These are phyloP conservation scores for Notothenia rossii DNA, from an alignment of 2,113 vertebrate genomes.

Conservation along the genomic window DNA sequence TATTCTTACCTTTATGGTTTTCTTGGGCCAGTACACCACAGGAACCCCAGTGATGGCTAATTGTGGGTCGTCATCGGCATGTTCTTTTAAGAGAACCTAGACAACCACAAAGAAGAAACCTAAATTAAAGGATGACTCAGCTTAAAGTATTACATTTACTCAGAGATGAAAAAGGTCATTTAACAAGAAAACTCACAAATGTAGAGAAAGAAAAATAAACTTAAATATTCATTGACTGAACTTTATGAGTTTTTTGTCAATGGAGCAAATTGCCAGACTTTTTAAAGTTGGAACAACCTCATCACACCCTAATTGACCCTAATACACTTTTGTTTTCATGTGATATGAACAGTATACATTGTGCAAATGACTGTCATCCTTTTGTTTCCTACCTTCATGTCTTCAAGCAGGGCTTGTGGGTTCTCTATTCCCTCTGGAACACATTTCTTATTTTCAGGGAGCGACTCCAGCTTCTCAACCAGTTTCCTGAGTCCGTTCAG, in stretches of 20 bases:
- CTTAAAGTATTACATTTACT: too few species aligned
- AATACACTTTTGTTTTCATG: neutral
- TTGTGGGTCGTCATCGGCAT: constrained; percentile 91
- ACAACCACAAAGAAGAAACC: constrained; percentile 1
- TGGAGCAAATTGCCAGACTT: too few species aligned
- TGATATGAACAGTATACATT: neutral
- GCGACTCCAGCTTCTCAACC: constrained; percentile 95
- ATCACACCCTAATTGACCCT: neutral
- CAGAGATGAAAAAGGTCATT: too few species aligned
- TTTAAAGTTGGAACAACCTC: too few species aligned
- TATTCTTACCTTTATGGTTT: constrained; percentile 89
- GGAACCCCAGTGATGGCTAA: constrained; percentile 93
- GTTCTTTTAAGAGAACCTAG: constrained; percentile 94
- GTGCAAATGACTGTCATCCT: neutral
- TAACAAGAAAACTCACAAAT: too few species aligned
- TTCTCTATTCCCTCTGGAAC: constrained; percentile 93
- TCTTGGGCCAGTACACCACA: constrained; percentile 94
- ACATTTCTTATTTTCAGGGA: constrained; percentile 95
- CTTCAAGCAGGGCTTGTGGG: constrained; percentile 91
- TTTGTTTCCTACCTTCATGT: constrained; percentile 89
- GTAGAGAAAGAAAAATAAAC: too few species aligned
- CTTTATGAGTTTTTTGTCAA: too few species aligned
- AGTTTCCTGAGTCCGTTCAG: constrained; percentile 92
- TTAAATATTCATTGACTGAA: too few species aligned
- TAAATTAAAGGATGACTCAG: neutral